These are phyloP conservation scores for Chrysolina americana DNA, from an alignment of 2,888 invertebrate species.

Conservation along the genomic window DNA sequence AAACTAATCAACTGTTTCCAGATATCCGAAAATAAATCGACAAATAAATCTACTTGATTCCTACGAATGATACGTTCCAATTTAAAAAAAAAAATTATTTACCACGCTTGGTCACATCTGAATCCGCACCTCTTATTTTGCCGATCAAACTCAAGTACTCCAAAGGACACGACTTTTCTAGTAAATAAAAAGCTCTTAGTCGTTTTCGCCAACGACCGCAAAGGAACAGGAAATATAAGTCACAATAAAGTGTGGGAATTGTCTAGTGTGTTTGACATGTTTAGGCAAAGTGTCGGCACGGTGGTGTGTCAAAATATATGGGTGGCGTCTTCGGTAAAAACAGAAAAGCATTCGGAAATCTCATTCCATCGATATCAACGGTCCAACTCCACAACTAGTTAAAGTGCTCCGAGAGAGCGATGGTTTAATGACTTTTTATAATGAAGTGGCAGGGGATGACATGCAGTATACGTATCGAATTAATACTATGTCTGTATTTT, in stretches of 20 bases:
- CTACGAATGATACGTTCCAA: too few species aligned
- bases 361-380: not conserved
- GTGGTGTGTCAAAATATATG: constrained; percentile 18
- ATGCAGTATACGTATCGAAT: constrained; percentile 1
- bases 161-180: not conserved
- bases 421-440: not conserved
- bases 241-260: constrained; percentile 30
- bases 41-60: too few species aligned
- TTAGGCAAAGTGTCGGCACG: constrained; percentile 11
- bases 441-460: constrained; percentile 17
- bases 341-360: not conserved
- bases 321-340: constrained; percentile 6
- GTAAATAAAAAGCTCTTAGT: constrained; percentile 22
- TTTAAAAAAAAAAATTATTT: too few species aligned
- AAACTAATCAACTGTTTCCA: too few species aligned
- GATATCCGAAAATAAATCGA: too few species aligned
- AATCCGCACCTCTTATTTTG: not conserved
- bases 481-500: not conserved
- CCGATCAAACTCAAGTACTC: not conserved
- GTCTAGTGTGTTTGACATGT: constrained; percentile 42
- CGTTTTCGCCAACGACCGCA: constrained; percentile 32
- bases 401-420: not conserved
- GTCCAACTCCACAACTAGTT: not conserved
- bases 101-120: not conserved
- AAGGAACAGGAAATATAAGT: constrained; percentile 40